Base-by-base conservation (phyloP, 2,888 invertebrate species). In the Chrysolina oricalcia region DNA sequence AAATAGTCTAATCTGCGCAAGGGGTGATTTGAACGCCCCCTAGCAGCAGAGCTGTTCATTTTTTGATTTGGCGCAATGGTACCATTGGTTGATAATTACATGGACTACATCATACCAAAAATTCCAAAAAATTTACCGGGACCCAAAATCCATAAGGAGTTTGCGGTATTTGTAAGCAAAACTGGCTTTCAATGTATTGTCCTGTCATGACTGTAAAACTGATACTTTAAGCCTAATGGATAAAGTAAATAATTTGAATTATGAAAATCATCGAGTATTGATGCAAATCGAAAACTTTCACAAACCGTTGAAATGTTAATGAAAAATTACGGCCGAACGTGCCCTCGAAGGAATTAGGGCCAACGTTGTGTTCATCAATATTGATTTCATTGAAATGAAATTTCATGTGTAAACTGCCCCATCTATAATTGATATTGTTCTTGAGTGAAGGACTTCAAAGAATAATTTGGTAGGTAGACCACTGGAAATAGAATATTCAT, bases 191-290 rank as follows among this genome's bases (percentile, higher is more conserved):
- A 35, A 35, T 35, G 35, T 35, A 6, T 6, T 17, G 8, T 3
- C 17, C 48, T 10, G 21, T 0, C 23, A 46, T 48, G 17, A 15
- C 27, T n/a, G 11, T 9, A 11, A 9, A 21, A 21, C 21, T 21
- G 64, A 64, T 17, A 41, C 11, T 19, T 19, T 64, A 10, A 40
- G 19, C 8, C n/a, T 66, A 66, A 66, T 66, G 48, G 66, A 66
- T 48, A 66, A 23, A 63, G 41, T 70, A 43, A 62, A 70, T 40
- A 23, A 63, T 62, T 62, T 70, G 35, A 70, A 70, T 64, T 40
- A 59, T 62, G 40, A 21, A 70, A 13, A 48, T 62, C 19, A 27
- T 62, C 17, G n/a, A 48, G 6, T 50, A 68, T 68, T 48, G 11
- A 68, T 46, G 27, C 4, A 27, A 46, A 27, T 43, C 41, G n/a